Evolutionary conservation across 2,113 vertebrate genomes (phyloP).

Genomic region (Cephalopholis sonnerati): DNA sequence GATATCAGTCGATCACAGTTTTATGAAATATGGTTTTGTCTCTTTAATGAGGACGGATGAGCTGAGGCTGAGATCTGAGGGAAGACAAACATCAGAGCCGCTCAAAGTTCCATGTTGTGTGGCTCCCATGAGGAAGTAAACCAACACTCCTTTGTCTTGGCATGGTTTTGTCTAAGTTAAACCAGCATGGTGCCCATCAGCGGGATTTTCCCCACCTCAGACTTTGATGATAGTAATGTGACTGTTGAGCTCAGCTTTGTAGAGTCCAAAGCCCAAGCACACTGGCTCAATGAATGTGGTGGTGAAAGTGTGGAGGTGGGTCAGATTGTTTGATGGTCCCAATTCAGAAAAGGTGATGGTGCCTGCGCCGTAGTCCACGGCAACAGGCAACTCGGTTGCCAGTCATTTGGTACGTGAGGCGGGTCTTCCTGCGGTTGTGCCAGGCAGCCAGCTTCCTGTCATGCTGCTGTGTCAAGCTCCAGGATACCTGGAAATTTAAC

Average conservation of each 20-base stretch:
- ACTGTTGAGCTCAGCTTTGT: slow-evolving; percentile 83
- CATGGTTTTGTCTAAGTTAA: slow-evolving; percentile 6
- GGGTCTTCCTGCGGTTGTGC: slow-evolving; percentile 83
- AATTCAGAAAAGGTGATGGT: slow-evolving; percentile 83
- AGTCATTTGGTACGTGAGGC: slow-evolving; percentile 72
- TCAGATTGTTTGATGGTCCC: slow-evolving; percentile 64
- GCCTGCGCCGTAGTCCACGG: slow-evolving; percentile 77
- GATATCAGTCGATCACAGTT: neutral
- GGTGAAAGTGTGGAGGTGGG: slow-evolving; percentile 81
- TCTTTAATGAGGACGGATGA: slow-evolving; percentile 1
- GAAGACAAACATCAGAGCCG: neutral
- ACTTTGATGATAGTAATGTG: slow-evolving; percentile 70
- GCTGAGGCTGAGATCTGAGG: neutral
- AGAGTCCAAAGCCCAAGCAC: slow-evolving; percentile 83
- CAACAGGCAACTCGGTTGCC: slow-evolving; percentile 74
- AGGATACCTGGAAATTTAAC: slow-evolving; percentile 71
- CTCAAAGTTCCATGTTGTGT: neutral
- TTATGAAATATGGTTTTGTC: neutral
- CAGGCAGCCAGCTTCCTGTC: slow-evolving; percentile 82
- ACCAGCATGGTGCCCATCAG: neutral
- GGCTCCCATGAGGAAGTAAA: neutral
- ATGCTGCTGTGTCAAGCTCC: slow-evolving; percentile 83
- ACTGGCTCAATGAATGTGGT: slow-evolving; percentile 77
- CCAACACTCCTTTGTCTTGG: neutral
- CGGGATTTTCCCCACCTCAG: slow-evolving; percentile 39